Percentiles rank a stretch among this genome's conserved stretches.
phyloP scores from a whole-genome alignment of 2,888 invertebrate species.

The Pyralis farinalis region DNA sequence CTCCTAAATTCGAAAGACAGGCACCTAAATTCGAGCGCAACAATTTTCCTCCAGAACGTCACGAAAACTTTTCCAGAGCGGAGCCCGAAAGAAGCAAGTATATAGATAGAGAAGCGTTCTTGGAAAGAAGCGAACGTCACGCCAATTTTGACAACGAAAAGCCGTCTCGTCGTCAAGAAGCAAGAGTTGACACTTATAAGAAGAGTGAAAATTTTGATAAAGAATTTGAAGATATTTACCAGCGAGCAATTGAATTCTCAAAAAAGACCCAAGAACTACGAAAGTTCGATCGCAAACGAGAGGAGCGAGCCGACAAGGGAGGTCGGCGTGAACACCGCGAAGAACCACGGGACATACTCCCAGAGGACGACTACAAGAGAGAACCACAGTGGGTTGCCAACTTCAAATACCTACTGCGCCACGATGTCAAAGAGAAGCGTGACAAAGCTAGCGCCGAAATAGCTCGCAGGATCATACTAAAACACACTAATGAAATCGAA shows the following conservation, averaged over 20 bases:
- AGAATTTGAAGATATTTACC: slow-evolving; percentile 60
- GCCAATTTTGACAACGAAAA: slow-evolving; percentile 14
- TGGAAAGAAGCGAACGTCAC: slow-evolving; percentile 7
- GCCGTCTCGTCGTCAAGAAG: slow-evolving; percentile 18
- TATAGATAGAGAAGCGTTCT: slow-evolving; percentile 14
- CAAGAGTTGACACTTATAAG: background rate
- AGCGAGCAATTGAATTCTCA: slow-evolving; percentile 52
- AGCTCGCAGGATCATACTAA: slow-evolving; percentile 39
- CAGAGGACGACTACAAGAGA: slow-evolving; percentile 8
- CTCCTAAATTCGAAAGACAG: slow-evolving; percentile 8
- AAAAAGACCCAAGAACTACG: slow-evolving; percentile 54
- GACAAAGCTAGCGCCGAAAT: slow-evolving; percentile 56
- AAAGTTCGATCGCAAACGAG: slow-evolving; percentile 25
- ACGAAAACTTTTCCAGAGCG: slow-evolving; percentile 1
- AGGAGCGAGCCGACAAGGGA: slow-evolving; percentile 26
- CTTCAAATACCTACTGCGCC: slow-evolving; percentile 10
- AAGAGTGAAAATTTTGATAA: slow-evolving; percentile 37
- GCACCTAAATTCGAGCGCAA: slow-evolving; percentile 11
- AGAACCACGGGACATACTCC: slow-evolving; percentile 7
- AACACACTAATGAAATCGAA: slow-evolving; percentile 32
- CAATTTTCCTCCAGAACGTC: slow-evolving; percentile 10
- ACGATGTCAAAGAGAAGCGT: slow-evolving; percentile 36
- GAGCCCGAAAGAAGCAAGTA: slow-evolving; percentile 9
- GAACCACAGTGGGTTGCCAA: slow-evolving; percentile 13
- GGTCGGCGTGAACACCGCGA: slow-evolving; percentile 6